Conservation (phyloP, 2,888 invertebrate genomes). For the Pocota personata region DNA sequence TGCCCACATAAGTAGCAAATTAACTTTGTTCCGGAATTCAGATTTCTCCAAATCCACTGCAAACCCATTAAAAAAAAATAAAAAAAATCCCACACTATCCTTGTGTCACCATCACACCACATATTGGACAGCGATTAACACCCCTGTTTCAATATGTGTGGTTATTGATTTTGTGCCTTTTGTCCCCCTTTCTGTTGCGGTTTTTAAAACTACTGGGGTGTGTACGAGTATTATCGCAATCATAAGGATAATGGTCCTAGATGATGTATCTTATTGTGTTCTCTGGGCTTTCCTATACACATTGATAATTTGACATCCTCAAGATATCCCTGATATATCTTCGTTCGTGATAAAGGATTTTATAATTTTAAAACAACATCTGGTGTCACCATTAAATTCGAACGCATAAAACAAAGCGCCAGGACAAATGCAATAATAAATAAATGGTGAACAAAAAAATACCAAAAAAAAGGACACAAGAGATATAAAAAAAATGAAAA, state of each 20-base stretch:
- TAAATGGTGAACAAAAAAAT: slow-evolving; percentile 46
- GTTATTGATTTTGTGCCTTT: slow-evolving; percentile 48
- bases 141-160: slow-evolving; percentile 51
- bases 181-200: slow-evolving; percentile 11
- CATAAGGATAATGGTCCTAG: slow-evolving; percentile 64
- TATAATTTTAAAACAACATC: slow-evolving; percentile 77
- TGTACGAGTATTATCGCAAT: slow-evolving; percentile 40
- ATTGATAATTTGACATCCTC: slow-evolving; percentile 64
- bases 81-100: background rate
- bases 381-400: slow-evolving; percentile 77
- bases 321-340: slow-evolving; percentile 5
- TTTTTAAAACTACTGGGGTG: slow-evolving; percentile 58
- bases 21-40: too few relatives aligned
- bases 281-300: slow-evolving; percentile 47
- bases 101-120: slow-evolving; percentile 45
- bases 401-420: slow-evolving; percentile 75
- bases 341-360: slow-evolving; percentile 41
- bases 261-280: slow-evolving; percentile 63
- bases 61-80: background rate
- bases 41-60: background rate
- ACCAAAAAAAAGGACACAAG: slow-evolving; percentile 38
- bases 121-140: slow-evolving; percentile 73
- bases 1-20: too few relatives aligned
- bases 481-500: slow-evolving; percentile 30
- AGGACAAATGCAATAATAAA: slow-evolving; percentile 72